These are phyloP conservation scores for Brenthis daphne DNA, from an alignment of 2,888 invertebrate genomes.

Conservation along the genomic window DNA sequence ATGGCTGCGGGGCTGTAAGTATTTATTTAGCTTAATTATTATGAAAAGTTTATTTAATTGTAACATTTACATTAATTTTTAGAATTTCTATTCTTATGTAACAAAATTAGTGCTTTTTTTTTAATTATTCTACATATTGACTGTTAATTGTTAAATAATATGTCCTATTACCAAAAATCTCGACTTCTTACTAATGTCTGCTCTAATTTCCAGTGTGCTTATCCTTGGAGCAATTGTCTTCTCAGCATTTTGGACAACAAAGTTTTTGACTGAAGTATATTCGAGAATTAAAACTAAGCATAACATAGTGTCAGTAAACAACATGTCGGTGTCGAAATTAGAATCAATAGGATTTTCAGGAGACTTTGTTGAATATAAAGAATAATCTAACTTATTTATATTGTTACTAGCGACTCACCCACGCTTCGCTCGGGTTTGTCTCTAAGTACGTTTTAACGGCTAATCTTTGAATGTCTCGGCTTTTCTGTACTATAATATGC, in stretches of 20 bases:
- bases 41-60: not conserved
- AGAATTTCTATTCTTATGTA: too few species aligned
- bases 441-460: too few species aligned
- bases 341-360: slow-evolving; percentile 23
- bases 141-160: too few species aligned
- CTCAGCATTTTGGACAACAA: slow-evolving; percentile 59
- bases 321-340: slow-evolving; percentile 20
- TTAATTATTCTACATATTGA: too few species aligned
- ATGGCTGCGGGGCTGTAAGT: slow-evolving; percentile 57
- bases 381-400: slow-evolving; percentile 27
- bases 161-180: not conserved
- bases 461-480: too few species aligned
- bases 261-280: slow-evolving; percentile 50
- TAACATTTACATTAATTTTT: too few species aligned
- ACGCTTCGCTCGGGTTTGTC: too few species aligned
- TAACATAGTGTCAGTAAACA: slow-evolving; percentile 5
- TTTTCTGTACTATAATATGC: too few species aligned
- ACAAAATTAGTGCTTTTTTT: too few species aligned
- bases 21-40: slow-evolving; percentile 1
- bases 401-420: too few species aligned
- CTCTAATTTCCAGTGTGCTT: slow-evolving; percentile 48
- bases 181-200: not conserved
- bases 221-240: slow-evolving; percentile 57
- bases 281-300: slow-evolving; percentile 19
- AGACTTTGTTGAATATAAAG: slow-evolving; percentile 51